Evolutionary conservation across 2,113 vertebrate genomes (phyloP), one percentile per base, ranked within the genome.

Genomic region (Dicentrarchus labrax): DNA sequence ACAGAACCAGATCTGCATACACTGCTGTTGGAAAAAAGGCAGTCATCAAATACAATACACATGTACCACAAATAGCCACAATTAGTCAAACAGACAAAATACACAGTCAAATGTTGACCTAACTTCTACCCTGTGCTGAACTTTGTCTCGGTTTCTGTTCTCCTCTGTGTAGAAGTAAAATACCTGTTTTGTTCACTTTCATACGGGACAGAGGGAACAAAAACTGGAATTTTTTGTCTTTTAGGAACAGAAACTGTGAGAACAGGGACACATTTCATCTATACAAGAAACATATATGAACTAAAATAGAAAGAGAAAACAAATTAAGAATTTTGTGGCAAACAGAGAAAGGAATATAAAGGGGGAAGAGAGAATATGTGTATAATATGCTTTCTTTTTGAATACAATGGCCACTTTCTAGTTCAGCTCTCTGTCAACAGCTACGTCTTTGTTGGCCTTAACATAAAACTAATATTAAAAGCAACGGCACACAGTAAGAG

Each of bases 1-100:
- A 96, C 95, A 41, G 78, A 80, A 72, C 91, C 89, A 0, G 93
- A 89, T 41, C 11, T 66, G 85, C 96, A 97, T 1, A 19, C 50
- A 5, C 24, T 73, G 8, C 92, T 96, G 76, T 76, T 41, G 48
- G 24, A 22, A 21, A n/a, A 56, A 73, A 66, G 1, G 70, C 3
- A 72, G 56, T 41, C 0, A 24, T 57, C 4, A 72, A 22, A 48
- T 64, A 57, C 24, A 6, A 6, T 38, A 15, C 9, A 66, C 3
- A 43, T 24, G 6, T 13, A 13, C 15, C 39, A 51, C 2, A 66
- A 11, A 65, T 41, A 16, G 7, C 36, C n/a, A 74, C 2, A 70
- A 54, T 24, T 24, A 39, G n/a, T 56, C 1, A 66, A 62, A 76
- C 17, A 45, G 3, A 54, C 21, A 71, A 57, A 70, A 66, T 5